A percentile compares a stretch with the other conserved stretches of the same genome.
These are phyloP conservation scores for Diprion similis DNA, from an alignment of 1,140 invertebrate genomes.

Conservation along the genomic window DNA sequence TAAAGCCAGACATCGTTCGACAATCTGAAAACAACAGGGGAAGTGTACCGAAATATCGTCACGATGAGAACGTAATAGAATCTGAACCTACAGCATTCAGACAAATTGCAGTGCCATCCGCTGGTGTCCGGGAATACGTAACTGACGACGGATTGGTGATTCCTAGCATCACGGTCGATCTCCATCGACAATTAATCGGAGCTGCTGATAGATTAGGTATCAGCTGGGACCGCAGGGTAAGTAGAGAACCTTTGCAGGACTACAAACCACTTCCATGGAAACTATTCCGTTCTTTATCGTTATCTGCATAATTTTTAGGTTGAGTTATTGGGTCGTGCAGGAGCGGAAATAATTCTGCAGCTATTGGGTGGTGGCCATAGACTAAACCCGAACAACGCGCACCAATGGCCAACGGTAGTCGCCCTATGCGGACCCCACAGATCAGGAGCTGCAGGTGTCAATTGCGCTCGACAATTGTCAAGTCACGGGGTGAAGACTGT, in stretches of 20 bases:
- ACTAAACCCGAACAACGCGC: constrained; percentile 80
- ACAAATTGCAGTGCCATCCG: constrained; percentile 75
- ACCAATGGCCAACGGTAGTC: constrained; percentile 81
- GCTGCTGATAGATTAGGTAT: constrained; percentile 73
- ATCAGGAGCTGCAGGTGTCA: constrained; percentile 76
- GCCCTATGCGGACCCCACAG: constrained; percentile 75
- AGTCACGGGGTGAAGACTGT: constrained; percentile 81
- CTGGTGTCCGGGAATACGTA: constrained; percentile 73
- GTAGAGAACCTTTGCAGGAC: neutral
- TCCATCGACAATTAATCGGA: constrained; percentile 72
- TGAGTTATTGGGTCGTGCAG: constrained; percentile 79
- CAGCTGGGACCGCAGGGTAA: constrained; percentile 66
- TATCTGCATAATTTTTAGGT: constrained; percentile 52
- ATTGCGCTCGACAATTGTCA: constrained; percentile 80
- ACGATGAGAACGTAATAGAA: constrained; percentile 86
- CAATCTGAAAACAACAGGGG: constrained; percentile 54
- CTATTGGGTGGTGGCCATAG: constrained; percentile 77
- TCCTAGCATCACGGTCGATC: constrained; percentile 73
- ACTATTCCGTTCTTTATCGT: constrained; percentile 21
- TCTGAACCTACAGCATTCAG: constrained; percentile 69
- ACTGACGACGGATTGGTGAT: constrained; percentile 83
- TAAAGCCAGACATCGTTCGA: constrained; percentile 73
- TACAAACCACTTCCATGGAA: neutral
- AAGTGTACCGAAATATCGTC: constrained; percentile 66
- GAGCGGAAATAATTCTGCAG: constrained; percentile 80